Evolutionary conservation across 2,888 invertebrate species (phyloP), one percentile per base, ranked within the genome.

Genomic region (Cyclophora punctaria): DNA sequence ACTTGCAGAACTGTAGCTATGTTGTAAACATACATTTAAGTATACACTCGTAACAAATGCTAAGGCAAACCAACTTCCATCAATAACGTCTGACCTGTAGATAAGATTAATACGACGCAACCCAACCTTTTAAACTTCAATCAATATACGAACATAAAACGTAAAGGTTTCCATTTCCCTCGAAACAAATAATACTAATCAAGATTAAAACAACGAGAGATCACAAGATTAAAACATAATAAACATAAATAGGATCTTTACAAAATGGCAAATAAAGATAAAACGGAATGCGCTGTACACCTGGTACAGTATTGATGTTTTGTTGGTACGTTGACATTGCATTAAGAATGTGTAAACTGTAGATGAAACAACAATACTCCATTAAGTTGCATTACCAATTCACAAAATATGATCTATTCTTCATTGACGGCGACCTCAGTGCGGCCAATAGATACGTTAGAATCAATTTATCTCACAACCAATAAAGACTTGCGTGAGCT

Each of bases 401-500:
- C 42, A 50, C 47, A 44, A 34, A 45, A 43, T 45, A 20, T 46
- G 45, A 47, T 41, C 51, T 48, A 52, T 55, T 57, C 52, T 50
- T 53, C 35, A 46, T 41, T 48, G 49, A 47, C 49, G 45, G 45
- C 44, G 48, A 55, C 58, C 56, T 51, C 60, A 55, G 60, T 55
- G 55, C 63, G 63, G 62, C 63, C 61, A 62, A 57, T 65, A 58
- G 60, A 67, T 69, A 68, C 59, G 60, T 63, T 63, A 66, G 62
- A 69, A 59, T 62, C 64, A 60, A 70, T 69, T 71, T 67, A 56
- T 59, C 59, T 67, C 60, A 57, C 67, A 65, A 48, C 37, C 63
- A 60, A 58, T 58, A 60, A 68, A 59, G 49, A 53, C 54, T 76
- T 64, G 77, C 78, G 77, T 78, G 76, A 37, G 37, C 66, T 66